phyloP scores from a whole-genome alignment of 2,797 vertebrate species.

The Parotocinclus haroldoi region DNA sequence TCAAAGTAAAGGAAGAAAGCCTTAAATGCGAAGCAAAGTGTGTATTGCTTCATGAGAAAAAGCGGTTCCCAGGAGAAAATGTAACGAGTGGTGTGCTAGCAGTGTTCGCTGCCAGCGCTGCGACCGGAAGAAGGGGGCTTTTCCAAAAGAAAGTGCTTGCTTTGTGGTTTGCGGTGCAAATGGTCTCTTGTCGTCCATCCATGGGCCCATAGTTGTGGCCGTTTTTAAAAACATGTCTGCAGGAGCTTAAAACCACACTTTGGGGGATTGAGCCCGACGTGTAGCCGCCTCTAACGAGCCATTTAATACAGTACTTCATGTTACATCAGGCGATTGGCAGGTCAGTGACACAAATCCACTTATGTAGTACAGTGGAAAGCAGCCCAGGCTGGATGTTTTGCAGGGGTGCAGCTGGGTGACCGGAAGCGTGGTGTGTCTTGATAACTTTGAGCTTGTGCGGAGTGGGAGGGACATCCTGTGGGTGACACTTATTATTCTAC shows the following conservation, averaged over 20 bases:
- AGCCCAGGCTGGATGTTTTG: background rate
- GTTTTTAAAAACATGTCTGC: conserved; percentile 40
- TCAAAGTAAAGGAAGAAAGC: background rate
- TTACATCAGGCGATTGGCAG: background rate
- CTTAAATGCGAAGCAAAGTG: background rate
- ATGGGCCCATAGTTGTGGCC: conserved; percentile 40
- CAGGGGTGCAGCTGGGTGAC: conserved; percentile 40
- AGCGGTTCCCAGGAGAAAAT: conserved; percentile 7
- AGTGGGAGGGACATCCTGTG: conserved; percentile 50
- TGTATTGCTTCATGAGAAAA: conserved; percentile 9
- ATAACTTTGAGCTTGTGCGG: conserved; percentile 50
- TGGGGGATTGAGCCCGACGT: conserved; percentile 8
- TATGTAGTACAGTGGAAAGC: background rate
- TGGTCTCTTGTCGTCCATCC: conserved; percentile 14
- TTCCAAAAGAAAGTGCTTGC: conserved; percentile 17
- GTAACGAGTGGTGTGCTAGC: conserved; percentile 11
- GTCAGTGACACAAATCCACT: background rate
- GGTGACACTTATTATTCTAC: conserved; percentile 27
- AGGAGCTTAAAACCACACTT: conserved; percentile 39
- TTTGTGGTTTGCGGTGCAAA: conserved; percentile 49
- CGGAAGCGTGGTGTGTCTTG: conserved; percentile 57
- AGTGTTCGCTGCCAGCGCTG: background rate
- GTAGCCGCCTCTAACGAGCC: background rate
- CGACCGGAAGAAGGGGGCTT: conserved; percentile 15
- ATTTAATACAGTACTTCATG: background rate